Conservation (phyloP, 2,113 vertebrate species). For the Zosterops japonicus region DNA sequence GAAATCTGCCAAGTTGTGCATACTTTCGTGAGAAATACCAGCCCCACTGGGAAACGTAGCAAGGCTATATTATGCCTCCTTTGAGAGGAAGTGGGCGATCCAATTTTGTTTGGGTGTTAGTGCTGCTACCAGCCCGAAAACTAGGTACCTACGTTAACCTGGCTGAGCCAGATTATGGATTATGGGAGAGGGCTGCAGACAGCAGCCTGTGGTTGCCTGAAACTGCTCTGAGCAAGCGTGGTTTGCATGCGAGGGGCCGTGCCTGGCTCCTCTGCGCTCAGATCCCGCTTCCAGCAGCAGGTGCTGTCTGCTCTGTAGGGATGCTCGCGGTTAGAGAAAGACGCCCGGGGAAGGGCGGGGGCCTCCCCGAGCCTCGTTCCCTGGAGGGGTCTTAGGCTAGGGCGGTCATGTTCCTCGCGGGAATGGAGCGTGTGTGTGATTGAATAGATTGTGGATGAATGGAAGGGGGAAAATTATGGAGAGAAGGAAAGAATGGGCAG, state of each 20-base stretch:
- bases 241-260: neutral
- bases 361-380: no score
- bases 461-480: neutral
- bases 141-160: neutral
- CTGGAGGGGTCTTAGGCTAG: neutral
- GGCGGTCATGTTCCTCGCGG: neutral
- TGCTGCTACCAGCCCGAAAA: neutral
- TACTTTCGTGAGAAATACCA: neutral
- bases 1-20: neutral
- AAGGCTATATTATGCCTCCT: neutral
- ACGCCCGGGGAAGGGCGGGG: neutral
- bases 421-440: neutral
- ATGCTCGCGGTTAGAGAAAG: neutral
- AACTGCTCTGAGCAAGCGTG: neutral
- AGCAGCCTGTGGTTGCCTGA: neutral
- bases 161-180: neutral
- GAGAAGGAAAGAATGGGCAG: neutral
- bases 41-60: neutral
- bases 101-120: neutral
- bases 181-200: neutral
- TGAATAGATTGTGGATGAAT: neutral
- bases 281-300: neutral
- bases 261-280: neutral
- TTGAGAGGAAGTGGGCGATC: neutral
- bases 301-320: neutral